These are phyloP conservation scores for Siniperca knerii DNA, from an alignment of 2,113 vertebrate genomes.

Conservation along the genomic window DNA sequence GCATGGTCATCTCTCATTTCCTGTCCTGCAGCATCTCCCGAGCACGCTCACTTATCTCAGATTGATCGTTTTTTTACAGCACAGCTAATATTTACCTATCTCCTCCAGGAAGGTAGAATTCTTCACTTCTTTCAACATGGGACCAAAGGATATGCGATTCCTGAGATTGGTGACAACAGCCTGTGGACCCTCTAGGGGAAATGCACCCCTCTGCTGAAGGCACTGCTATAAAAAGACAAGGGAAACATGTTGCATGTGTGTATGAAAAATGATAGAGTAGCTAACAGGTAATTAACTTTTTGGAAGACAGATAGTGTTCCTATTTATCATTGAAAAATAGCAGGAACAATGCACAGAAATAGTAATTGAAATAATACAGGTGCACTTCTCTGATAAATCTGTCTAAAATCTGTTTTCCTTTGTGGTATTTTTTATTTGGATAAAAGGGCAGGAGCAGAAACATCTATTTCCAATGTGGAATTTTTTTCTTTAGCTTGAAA, in stretches of 20 bases:
- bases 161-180: conserved; percentile 56
- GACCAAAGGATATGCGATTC: conserved; percentile 75
- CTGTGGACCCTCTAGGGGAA: conserved; percentile 37
- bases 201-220: conserved; percentile 50
- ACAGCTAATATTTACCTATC: conserved; percentile 68
- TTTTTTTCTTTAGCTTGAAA: neutral
- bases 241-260: conserved; percentile 21
- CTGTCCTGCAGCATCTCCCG: conserved; percentile 33
- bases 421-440: neutral
- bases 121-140: conserved; percentile 70
- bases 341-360: conserved; percentile 6
- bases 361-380: conserved; percentile 33
- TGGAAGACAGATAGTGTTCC: conserved; percentile 36
- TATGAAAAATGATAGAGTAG: conserved; percentile 53
- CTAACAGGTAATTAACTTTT: conserved; percentile 59
- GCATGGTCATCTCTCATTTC: conserved; percentile 63
- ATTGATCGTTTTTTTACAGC: conserved; percentile 57
- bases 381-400: conserved; percentile 37
- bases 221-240: conserved; percentile 60
- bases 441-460: conserved; percentile 15
- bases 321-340: conserved; percentile 30
- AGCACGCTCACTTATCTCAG: conserved; percentile 32
- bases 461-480: neutral
- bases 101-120: conserved; percentile 61
- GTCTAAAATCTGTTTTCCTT: conserved; percentile 23